Conservation (phyloP, 2,113 vertebrate species). For the Lynx canadensis region DNA sequence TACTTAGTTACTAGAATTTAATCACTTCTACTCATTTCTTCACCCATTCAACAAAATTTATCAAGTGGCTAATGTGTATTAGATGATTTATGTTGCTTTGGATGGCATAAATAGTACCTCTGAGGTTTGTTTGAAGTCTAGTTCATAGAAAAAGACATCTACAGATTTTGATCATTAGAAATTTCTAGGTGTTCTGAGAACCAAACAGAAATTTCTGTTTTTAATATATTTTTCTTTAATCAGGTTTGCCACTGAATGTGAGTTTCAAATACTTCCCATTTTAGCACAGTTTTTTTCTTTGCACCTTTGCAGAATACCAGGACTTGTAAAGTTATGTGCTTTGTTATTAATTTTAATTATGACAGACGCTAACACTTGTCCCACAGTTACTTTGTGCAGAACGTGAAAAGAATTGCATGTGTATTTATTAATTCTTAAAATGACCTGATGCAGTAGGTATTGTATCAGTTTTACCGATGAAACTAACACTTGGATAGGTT, state of each 20-base stretch:
- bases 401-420: not conserved
- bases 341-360: not conserved
- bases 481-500: not conserved
- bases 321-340: not conserved
- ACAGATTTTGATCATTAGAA: not conserved
- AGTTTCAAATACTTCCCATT: constrained; percentile 40
- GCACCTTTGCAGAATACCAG: not conserved
- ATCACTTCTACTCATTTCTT: not conserved
- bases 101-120: not conserved
- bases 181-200: constrained; percentile 10
- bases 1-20: not conserved
- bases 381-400: not conserved
- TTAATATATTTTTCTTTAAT: not conserved
- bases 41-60: not conserved
- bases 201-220: not conserved
- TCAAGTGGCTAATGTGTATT: not conserved
- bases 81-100: not conserved
- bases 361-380: not conserved
- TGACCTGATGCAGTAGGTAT: not conserved
- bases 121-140: not conserved
- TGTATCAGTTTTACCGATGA: not conserved
- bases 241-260: not conserved
- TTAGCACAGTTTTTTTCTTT: not conserved
- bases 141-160: not conserved
- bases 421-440: not conserved